Base-by-base conservation (phyloP, 2,113 vertebrate genomes). In the Nicator chloris region DNA sequence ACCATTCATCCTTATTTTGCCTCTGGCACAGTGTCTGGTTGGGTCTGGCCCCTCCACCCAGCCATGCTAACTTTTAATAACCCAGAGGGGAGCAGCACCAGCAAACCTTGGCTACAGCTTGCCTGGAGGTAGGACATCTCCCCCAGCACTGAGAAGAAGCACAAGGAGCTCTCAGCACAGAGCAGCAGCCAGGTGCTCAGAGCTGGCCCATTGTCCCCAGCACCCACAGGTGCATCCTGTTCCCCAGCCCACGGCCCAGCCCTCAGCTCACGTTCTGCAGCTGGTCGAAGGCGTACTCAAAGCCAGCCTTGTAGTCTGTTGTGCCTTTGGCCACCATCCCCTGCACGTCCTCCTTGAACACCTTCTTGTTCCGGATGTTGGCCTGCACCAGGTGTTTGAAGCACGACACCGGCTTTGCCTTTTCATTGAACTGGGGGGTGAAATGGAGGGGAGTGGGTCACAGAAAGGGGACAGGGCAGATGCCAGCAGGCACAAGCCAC, bases 281-380 rank as follows among this genome's bases (percentile, higher is more conserved):
- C 98, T 99, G 99, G 95, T 99, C 98, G 66, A 99, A 99, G 97
- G 99, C 99, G 0, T 99, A 99, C 72, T 99, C 98, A 93, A 99
- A 99, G 96, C 99, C 99, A n/a, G 99, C 98, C 97, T 99, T 99
- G 98, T 99, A 99, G 98, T 99, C 99, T 0, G 99, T 99, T 4
- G 99, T 99, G 93, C 99, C 99, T 97, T 99, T 99, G 86, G 99
- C 99, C 94, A 98, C 98, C 99, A 99, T 99, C 39, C 98, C 97
- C 97, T 98, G 98, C 91, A 99, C 99, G 0, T 99, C 98, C 72
- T 99, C 98, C 97, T 99, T 99, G 97, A 99, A 99, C 96, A 99
- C 99, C 96, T 99, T 99, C 98, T 99, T 99, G 98, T 99, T 99
- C 4, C 98, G 98, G 63, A 99, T 98, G 28, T 99, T 99, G 96